Conservation (phyloP, 1,140 invertebrate species). For the Zeugodacus cucurbitae region DNA sequence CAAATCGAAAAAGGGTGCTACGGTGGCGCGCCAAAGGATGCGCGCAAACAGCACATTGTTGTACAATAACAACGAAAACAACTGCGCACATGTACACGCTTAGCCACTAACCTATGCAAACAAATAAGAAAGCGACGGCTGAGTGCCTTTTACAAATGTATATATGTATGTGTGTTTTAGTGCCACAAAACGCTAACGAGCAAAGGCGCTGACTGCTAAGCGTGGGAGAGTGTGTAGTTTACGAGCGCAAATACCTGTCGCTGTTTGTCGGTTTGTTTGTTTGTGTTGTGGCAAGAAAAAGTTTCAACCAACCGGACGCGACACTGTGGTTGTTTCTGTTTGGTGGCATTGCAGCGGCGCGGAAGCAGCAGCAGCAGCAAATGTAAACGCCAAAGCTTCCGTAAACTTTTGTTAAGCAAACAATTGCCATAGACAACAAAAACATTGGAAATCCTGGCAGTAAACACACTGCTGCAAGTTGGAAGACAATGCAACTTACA, state of each 20-base stretch:
- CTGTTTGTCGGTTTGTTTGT: neutral
- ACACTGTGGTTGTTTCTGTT: neutral
- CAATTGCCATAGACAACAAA: slow-evolving; percentile 57
- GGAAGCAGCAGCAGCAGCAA: slow-evolving; percentile 27
- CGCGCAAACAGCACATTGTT: neutral
- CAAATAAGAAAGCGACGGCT: slow-evolving; percentile 1
- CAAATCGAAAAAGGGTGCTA: neutral
- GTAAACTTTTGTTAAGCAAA: slow-evolving; percentile 66
- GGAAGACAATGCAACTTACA: neutral
- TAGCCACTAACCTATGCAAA: slow-evolving; percentile 23
- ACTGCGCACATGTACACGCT: neutral
- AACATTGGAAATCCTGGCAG: slow-evolving; percentile 55
- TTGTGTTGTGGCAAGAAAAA: slow-evolving; percentile 14
- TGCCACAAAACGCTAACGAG: slow-evolving; percentile 2
- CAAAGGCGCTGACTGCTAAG: neutral
- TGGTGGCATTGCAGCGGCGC: neutral
- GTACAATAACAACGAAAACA: neutral
- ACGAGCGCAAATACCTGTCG: neutral
- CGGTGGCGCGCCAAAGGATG: neutral
- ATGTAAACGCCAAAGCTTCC: slow-evolving; percentile 46
- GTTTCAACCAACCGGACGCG: slow-evolving; percentile 2
- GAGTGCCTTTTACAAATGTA: neutral
- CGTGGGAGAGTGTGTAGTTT: neutral
- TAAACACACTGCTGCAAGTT: slow-evolving; percentile 49
- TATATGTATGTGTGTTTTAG: neutral